Conservation (phyloP, 2,113 vertebrate genomes). For the Pontoporia blainvillei region DNA sequence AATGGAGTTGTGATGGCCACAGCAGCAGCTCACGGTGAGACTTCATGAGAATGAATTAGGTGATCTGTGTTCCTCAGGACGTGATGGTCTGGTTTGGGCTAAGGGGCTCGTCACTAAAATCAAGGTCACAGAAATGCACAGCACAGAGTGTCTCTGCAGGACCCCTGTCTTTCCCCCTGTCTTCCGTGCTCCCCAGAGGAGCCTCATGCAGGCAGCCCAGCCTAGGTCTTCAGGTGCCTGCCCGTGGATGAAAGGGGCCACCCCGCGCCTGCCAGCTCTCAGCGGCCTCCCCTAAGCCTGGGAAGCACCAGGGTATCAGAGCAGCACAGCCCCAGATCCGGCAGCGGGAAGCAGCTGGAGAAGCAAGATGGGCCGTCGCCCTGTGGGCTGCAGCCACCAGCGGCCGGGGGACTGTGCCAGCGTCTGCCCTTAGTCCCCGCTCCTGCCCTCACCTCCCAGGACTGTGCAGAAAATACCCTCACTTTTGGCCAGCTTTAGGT, state of each 20-base stretch:
- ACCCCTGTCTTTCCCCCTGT: background rate
- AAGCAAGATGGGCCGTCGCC: background rate
- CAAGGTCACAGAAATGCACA: background rate
- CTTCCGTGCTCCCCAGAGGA: background rate
- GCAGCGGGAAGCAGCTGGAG: background rate
- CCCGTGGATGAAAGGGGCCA: background rate
- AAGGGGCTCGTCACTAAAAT: background rate
- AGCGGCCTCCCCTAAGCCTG: background rate
- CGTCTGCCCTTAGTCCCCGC: background rate
- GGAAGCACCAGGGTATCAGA: background rate
- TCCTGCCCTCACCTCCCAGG: background rate
- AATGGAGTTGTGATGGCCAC: background rate
- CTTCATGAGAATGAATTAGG: background rate
- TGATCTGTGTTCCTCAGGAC: background rate
- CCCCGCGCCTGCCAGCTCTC: no score
- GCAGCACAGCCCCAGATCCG: background rate
- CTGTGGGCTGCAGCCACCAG: background rate
- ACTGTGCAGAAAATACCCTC: background rate
- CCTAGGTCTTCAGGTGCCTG: background rate
- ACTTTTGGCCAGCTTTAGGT: background rate
- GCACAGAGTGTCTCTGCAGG: fast-evolving
- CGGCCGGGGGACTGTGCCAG: fast-evolving
- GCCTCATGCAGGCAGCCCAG: background rate
- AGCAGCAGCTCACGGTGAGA: background rate
- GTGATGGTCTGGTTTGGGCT: background rate